Conservation (phyloP, 1,140 invertebrate genomes). For the Drosophila prosaltans region DNA sequence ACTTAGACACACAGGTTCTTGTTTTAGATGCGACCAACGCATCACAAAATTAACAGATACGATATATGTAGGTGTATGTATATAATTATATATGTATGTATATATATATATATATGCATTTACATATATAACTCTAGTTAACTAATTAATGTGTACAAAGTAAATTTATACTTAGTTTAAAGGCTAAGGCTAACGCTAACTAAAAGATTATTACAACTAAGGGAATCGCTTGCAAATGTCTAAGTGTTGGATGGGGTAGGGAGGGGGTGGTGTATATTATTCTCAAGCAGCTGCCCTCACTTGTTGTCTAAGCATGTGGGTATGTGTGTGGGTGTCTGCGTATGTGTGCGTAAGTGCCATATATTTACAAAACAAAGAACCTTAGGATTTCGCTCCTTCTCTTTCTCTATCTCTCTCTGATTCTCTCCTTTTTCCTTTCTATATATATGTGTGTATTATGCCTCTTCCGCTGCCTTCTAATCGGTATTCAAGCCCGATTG, state of each 20-base stretch:
- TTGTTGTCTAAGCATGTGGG: constrained; percentile 40
- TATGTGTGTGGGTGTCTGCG: constrained; percentile 21
- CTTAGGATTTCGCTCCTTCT: neutral
- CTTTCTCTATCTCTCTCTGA: neutral
- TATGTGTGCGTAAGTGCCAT: constrained; percentile 19
- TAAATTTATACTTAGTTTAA: constrained; percentile 56
- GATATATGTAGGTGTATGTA: constrained; percentile 40
- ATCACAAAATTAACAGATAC: constrained; percentile 77
- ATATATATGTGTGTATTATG: constrained; percentile 38
- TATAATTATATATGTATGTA: constrained; percentile 43
- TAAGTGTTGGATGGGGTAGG: constrained; percentile 1
- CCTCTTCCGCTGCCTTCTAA: constrained; percentile 29
- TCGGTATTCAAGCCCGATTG: constrained; percentile 47
- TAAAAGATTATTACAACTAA: constrained; percentile 69
- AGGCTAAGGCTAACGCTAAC: constrained; percentile 59
- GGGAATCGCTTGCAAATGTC: constrained; percentile 60
- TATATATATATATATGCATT: constrained; percentile 31
- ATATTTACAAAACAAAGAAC: constrained; percentile 14
- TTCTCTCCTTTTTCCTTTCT: neutral
- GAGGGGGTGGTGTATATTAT: neutral
- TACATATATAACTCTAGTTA: constrained; percentile 56
- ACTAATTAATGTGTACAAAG: constrained; percentile 64
- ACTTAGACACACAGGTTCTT: constrained; percentile 70
- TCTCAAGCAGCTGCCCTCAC: constrained; percentile 22
- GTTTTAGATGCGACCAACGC: constrained; percentile 82